Conservation (phyloP, 2,113 vertebrate species). For the Pantherophis guttatus region DNA sequence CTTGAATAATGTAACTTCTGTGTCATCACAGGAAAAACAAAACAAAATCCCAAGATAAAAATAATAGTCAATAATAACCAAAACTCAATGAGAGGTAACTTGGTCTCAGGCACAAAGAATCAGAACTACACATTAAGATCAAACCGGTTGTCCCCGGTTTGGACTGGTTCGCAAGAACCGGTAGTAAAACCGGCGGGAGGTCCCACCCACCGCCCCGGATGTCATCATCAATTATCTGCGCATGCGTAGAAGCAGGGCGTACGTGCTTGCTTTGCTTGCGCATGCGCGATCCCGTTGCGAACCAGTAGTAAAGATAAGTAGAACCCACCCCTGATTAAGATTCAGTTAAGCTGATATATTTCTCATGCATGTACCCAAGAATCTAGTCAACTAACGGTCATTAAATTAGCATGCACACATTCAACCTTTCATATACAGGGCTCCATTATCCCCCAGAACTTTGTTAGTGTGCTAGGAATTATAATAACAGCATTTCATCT, state of each 20-base stretch:
- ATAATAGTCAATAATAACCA: neutral
- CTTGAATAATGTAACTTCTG: neutral
- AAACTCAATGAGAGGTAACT: neutral
- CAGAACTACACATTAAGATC: neutral
- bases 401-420: neutral
- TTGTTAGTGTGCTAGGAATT: neutral
- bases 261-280: too few relatives aligned
- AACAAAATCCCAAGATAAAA: neutral
- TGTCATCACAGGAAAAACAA: neutral
- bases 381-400: neutral
- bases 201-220: too few relatives aligned
- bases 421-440: neutral
- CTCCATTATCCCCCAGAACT: neutral
- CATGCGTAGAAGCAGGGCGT: too few relatives aligned
- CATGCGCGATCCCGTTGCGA: too few relatives aligned
- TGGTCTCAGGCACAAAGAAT: neutral
- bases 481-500: neutral
- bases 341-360: neutral
- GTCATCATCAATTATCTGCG: too few relatives aligned
- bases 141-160: too few relatives aligned
- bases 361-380: neutral
- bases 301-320: too few relatives aligned
- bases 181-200: too few relatives aligned
- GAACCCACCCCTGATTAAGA: too few relatives aligned
- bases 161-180: too few relatives aligned